Evolutionary conservation across 1,140 invertebrate species (phyloP), one percentile per base, ranked within the genome.

Genomic region (Galleria mellonella): DNA sequence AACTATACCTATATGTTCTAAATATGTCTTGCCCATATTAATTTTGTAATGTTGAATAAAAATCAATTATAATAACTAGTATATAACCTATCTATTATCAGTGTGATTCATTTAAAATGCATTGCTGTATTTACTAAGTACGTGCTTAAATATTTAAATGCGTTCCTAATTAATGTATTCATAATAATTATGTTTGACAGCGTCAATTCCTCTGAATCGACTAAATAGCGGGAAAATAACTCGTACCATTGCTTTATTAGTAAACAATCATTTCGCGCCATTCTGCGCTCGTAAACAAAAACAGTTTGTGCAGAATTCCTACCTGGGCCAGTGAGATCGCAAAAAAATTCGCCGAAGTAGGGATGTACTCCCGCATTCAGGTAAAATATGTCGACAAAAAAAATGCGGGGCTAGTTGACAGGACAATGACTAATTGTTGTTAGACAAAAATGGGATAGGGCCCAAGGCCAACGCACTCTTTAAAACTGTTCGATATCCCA

Each of bases 251-350:
- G 60, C 38, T 61, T 46, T 76, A 79, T 76, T 74, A 63, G 75
- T 79, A 79, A 79, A 79, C 75, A 79, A 28, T 50, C 40, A 58
- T 58, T 83, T 81, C 74, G 78, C 78, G 74, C 76, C 79, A 72
- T 64, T 71, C 52, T 51, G 43, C 27, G 58, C 53, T 61, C 72
- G 76, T 81, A 75, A 81, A 78, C 72, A 81, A 81, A 67, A 68
- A 60, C 53, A 65, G 37, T 60, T 54, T 55, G 62, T 57, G 51
- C 47, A 50, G 58, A 68, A 62, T 58, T 51, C 48, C 60, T 75
- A 75, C 63, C 69, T 72, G 69, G 38, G 35, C 32, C 46, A 51
- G 43, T 48, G 40, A 43, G 61, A 23, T 3, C 47, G n/a, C n/a
- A n/a, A 54, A 51, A 50, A 52, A 53, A 32, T 73, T 67, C 53